Evolutionary conservation across 2,797 vertebrate genomes (phyloP), one percentile per base, ranked within the genome.

Genomic region (Poeciliopsis gracilis): DNA sequence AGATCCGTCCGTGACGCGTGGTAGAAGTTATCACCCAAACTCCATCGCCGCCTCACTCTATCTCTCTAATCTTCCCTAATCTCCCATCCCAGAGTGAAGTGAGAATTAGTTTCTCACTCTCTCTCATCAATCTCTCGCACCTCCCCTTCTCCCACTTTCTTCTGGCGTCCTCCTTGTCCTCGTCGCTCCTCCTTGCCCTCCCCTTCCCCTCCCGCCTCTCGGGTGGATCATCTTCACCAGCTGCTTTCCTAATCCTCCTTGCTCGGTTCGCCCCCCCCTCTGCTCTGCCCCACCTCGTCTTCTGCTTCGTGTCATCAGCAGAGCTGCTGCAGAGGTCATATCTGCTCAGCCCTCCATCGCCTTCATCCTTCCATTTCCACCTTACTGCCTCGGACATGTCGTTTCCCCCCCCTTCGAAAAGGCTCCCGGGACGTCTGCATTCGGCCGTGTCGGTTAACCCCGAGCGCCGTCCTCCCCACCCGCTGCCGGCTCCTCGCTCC

Each of bases 61-160:
- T 95, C 94, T 83, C 90, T 93, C 90, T 96, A 96, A 95, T 95
- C 95, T 95, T 93, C 93, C 92, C 94, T 95, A 96, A 95, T 96
- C 95, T 96, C 94, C 90, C 93, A 92, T 93, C 91, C 91, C 92
- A 94, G 94, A 95, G 94, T 94, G 94, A 95, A 96, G 94, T 95
- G 94, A 96, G 95, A 96, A 96, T 96, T 95, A 95, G 93, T 95
- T 96, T 94, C 93, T 94, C 93, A 87, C 92, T 94, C 94, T 93
- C 90, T 80, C 92, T 95, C 95, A 95, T 95, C 95, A 96, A 95
- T 96, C 94, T 94, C 91, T 87, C 84, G 86, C 93, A 88, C 94
- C 87, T 89, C 86, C 88, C 82, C 77, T 84, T 84, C 87, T 83
- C 84, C 84, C 74, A 38, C 88, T 77, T 75, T 80, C 43, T 72